Evolutionary conservation across 2,113 vertebrate genomes (phyloP), one percentile per base, ranked within the genome.

Genomic region (Paracanthobrama guichenoti): DNA sequence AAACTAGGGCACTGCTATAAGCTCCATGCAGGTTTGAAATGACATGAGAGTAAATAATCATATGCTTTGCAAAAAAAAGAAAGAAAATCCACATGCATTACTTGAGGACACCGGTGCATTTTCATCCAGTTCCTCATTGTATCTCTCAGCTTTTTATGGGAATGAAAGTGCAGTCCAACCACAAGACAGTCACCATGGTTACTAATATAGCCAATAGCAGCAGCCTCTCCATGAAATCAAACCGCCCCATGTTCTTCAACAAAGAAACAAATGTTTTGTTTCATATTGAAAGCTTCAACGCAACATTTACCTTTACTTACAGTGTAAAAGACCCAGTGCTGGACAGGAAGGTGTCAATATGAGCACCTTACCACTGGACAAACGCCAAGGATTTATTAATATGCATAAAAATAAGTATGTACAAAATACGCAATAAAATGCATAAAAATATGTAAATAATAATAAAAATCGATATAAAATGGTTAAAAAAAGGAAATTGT

Each of bases 131-230:
- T 46, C 44, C 71, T 73, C 13, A 3, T 16, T 9, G 24, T 44
- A 16, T 75, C 28, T 8, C 74, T 10, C 35, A 62, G 57, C 80
- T 83, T 75, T 53, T 26, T 11, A 86, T 76, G 22, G 84, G 85
- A 90, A 90, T 86, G 88, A 88, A 93, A 87, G 86, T 84, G 88
- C 88, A 90, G 83, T 85, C 87, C 81, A 85, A 83, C 57, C 64
- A 79, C 84, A 86, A 79, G 48, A 39, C 79, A 12, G 90, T 92
- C 91, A 83, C 91, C 90, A 89, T 90, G 88, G 90, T 83, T 90
- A 94, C 92, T 90, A 90, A 92, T 86, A 79, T 55, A 86, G 88
- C 81, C 80, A 79, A 66, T 39, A 83, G 76, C 80, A 44, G 74
- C 79, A 86, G 83, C 26, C 66, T 80, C 55, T 69, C 50, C 44